These are phyloP conservation scores for Cebuella pygmaea DNA, from an alignment of 2,797 vertebrate genomes.

Conservation along the genomic window DNA sequence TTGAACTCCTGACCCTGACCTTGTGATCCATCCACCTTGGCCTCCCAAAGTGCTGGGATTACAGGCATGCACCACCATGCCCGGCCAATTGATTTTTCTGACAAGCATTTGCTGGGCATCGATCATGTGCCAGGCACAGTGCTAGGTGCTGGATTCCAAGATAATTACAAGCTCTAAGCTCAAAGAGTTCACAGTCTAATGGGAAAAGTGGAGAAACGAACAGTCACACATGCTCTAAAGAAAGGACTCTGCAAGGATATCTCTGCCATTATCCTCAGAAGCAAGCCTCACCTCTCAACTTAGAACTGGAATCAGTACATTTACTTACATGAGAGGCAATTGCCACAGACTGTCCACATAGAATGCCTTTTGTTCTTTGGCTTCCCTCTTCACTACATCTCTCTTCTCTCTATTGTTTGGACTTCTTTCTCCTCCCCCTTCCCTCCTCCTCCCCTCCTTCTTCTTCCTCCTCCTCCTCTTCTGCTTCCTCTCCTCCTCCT, in stretches of 20 bases:
- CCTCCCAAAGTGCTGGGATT: no score
- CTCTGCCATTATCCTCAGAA: not conserved
- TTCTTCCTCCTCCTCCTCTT: no score
- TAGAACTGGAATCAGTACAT: not conserved
- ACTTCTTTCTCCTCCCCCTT: not conserved
- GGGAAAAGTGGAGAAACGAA: not conserved
- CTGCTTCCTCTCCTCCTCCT: no score
- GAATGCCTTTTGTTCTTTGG: not conserved
- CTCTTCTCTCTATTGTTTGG: not conserved
- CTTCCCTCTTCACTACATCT: slow-evolving; percentile 37
- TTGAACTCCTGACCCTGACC: no score
- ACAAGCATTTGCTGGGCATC: not conserved
- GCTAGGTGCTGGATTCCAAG: not conserved
- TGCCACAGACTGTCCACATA: not conserved
- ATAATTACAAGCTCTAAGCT: not conserved
- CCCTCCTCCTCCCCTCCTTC: no score
- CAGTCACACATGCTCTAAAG: not conserved
- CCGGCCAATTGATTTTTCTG: not conserved
- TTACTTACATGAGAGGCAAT: not conserved
- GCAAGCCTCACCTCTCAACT: not conserved
- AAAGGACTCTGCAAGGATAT: not conserved
- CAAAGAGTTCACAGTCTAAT: not conserved
- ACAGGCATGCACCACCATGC: no score
- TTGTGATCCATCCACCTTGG: no score
- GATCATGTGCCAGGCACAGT: not conserved